Conservation (phyloP, 2,888 invertebrate genomes). For the Abscondita cerata region DNA sequence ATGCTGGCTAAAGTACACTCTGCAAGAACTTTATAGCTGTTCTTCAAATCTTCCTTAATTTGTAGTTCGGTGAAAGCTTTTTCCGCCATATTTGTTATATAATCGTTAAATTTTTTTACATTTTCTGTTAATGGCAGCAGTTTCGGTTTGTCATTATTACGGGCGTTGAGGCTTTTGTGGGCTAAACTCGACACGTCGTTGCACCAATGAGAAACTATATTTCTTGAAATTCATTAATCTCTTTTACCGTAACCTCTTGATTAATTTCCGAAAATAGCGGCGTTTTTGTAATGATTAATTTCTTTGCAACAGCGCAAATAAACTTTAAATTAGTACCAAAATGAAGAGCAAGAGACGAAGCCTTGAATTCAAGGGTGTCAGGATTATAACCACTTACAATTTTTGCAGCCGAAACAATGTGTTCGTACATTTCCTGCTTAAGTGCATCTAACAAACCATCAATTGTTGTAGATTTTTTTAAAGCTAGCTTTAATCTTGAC, state of each 20-base stretch:
- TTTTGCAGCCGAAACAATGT: conserved; percentile 15
- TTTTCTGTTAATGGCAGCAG: conserved; percentile 25
- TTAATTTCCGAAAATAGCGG: conserved; percentile 14
- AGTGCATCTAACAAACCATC: conserved; percentile 9
- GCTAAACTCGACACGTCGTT: conserved; percentile 30
- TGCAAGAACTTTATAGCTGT: conserved; percentile 20
- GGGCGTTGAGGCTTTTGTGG: conserved; percentile 24
- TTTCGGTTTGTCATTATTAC: conserved; percentile 23
- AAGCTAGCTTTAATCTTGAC: conserved; percentile 13
- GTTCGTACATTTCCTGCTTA: conserved; percentile 15
- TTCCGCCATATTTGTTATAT: conserved; percentile 10
- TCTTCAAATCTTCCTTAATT: neutral
- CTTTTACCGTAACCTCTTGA: neutral
- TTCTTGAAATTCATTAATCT: conserved; percentile 12
- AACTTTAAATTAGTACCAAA: conserved; percentile 27
- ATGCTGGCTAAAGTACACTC: conserved; percentile 14
- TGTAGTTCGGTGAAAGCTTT: conserved; percentile 15
- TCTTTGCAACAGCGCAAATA: conserved; percentile 21
- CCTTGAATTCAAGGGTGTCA: conserved; percentile 15
- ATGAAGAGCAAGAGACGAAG: conserved; percentile 19
- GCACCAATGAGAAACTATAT: conserved; percentile 23
- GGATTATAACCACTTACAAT: conserved; percentile 20
- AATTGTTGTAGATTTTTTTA: conserved; percentile 9
- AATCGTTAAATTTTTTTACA: conserved; percentile 19
- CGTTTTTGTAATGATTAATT: conserved; percentile 17